These are phyloP conservation scores for Eurypyga helias DNA, from an alignment of 2,113 vertebrate species.

Conservation along the genomic window DNA sequence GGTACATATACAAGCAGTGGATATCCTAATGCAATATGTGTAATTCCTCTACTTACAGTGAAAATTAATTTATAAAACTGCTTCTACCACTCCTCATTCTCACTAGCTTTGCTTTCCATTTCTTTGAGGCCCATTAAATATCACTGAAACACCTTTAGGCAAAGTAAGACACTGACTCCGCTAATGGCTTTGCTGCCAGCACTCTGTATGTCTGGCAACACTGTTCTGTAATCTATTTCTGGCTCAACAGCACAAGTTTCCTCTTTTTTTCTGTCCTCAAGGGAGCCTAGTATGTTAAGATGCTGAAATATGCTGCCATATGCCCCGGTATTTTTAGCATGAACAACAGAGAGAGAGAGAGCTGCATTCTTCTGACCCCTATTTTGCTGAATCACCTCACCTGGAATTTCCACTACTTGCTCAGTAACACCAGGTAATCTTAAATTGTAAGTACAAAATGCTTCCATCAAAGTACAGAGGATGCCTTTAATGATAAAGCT, in stretches of 20 bases:
- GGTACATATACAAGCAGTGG: constrained; percentile 63
- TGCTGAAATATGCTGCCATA: constrained; percentile 66
- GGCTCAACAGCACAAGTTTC: constrained; percentile 46
- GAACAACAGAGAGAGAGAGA: constrained; percentile 47
- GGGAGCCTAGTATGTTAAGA: constrained; percentile 54
- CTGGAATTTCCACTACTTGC: constrained; percentile 62
- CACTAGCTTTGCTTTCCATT: constrained; percentile 40
- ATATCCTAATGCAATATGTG: constrained; percentile 77
- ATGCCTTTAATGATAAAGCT: constrained; percentile 56
- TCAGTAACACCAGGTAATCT: constrained; percentile 15
- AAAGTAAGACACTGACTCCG: constrained; percentile 18
- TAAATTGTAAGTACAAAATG: constrained; percentile 64
- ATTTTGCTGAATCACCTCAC: constrained; percentile 60
- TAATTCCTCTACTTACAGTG: constrained; percentile 68
- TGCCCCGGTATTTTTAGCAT: constrained; percentile 64
- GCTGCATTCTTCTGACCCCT: constrained; percentile 56
- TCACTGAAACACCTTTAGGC: constrained; percentile 22
- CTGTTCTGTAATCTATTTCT: constrained; percentile 52
- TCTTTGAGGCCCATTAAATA: constrained; percentile 22
- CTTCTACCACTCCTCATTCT: background rate
- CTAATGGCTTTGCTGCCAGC: constrained; percentile 53
- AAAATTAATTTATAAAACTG: constrained; percentile 61
- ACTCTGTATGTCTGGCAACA: constrained; percentile 31
- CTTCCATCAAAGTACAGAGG: constrained; percentile 48
- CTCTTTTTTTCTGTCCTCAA: constrained; percentile 59